Percentiles rank a stretch among this genome's conserved stretches.
These are phyloP conservation scores for Apoderus coryli DNA, from an alignment of 2,888 invertebrate genomes.

Conservation along the genomic window DNA sequence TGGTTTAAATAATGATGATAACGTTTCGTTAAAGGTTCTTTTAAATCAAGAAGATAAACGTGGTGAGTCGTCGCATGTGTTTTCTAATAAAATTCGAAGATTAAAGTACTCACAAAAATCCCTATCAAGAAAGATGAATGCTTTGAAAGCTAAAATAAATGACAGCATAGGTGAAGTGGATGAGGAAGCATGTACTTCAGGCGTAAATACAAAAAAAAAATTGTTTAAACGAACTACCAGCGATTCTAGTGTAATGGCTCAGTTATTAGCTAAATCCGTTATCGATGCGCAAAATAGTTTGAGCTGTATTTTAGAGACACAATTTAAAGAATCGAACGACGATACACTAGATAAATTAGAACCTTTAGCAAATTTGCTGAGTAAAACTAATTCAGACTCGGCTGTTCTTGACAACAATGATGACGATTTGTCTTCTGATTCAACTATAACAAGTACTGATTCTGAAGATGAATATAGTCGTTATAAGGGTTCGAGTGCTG, in stretches of 20 bases:
- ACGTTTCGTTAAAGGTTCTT: slow-evolving; percentile 25
- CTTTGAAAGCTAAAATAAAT: slow-evolving; percentile 40
- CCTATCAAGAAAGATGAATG: slow-evolving; percentile 45
- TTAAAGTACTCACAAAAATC: slow-evolving; percentile 46
- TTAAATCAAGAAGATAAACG: slow-evolving; percentile 46
- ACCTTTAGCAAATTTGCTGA: slow-evolving; percentile 16
- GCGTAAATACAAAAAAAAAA: slow-evolving; percentile 34
- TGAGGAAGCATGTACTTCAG: slow-evolving; percentile 33
- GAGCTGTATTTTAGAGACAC: slow-evolving; percentile 40
- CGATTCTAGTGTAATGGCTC: slow-evolving; percentile 45
- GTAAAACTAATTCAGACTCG: slow-evolving; percentile 21
- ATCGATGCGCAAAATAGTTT: slow-evolving; percentile 43
- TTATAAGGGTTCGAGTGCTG: slow-evolving; percentile 27
- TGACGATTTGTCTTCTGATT: slow-evolving; percentile 18
- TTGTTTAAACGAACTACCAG: slow-evolving; percentile 33
- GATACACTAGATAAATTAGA: slow-evolving; percentile 19
- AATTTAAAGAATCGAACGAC: slow-evolving; percentile 27
- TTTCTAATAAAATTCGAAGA: slow-evolving; percentile 45
- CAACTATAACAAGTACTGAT: slow-evolving; percentile 16
- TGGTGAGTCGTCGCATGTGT: slow-evolving; percentile 32
- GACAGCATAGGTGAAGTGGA: slow-evolving; percentile 36
- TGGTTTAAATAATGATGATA: slow-evolving; percentile 15
- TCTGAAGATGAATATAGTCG: slow-evolving; percentile 34
- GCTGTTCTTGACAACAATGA: slow-evolving; percentile 13
- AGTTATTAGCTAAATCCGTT: slow-evolving; percentile 49